Conservation (phyloP, 2,888 invertebrate species). For the Diarsia brunnea region DNA sequence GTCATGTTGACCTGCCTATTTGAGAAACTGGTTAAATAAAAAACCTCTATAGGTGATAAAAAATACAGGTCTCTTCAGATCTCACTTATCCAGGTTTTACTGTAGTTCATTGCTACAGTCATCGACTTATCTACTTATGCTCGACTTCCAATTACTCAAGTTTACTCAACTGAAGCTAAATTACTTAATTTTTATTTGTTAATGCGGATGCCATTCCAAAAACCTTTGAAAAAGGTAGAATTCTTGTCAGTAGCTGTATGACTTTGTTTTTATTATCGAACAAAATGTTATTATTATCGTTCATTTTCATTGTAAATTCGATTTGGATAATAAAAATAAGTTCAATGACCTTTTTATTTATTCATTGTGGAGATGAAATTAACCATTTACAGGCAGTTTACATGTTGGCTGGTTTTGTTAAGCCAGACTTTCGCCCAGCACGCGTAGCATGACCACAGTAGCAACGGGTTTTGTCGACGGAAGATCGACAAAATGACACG, state of each 20-base stretch:
- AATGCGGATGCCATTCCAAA: slow-evolving; percentile 88
- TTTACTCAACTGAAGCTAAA: slow-evolving; percentile 64
- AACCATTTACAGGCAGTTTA: neutral
- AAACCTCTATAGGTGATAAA: no score
- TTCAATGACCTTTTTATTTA: slow-evolving; percentile 68
- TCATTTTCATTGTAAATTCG: slow-evolving; percentile 87
- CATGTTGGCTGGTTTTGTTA: neutral
- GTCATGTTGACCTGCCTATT: no score
- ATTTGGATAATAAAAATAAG: slow-evolving; percentile 87
- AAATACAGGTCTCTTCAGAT: no score
- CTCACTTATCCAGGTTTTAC: no score
- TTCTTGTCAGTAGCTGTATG: slow-evolving; percentile 89
- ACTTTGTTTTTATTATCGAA: slow-evolving; percentile 82
- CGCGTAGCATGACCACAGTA: no score
- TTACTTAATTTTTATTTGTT: slow-evolving; percentile 72
- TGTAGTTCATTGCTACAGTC: slow-evolving; percentile 50
- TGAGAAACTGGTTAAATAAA: no score
- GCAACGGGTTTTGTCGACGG: no score
- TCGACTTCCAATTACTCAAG: slow-evolving; percentile 61
- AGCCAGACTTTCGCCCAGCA: neutral
- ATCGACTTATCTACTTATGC: slow-evolving; percentile 38
- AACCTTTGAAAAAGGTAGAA: slow-evolving; percentile 88
- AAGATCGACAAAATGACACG: no score
- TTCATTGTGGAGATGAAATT: slow-evolving; percentile 12
- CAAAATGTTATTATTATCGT: slow-evolving; percentile 81